A percentile compares a stretch with the other conserved stretches of the same genome.
These are phyloP conservation scores for Sardinella longiceps DNA, from an alignment of 2,797 vertebrate species.

Conservation along the genomic window DNA sequence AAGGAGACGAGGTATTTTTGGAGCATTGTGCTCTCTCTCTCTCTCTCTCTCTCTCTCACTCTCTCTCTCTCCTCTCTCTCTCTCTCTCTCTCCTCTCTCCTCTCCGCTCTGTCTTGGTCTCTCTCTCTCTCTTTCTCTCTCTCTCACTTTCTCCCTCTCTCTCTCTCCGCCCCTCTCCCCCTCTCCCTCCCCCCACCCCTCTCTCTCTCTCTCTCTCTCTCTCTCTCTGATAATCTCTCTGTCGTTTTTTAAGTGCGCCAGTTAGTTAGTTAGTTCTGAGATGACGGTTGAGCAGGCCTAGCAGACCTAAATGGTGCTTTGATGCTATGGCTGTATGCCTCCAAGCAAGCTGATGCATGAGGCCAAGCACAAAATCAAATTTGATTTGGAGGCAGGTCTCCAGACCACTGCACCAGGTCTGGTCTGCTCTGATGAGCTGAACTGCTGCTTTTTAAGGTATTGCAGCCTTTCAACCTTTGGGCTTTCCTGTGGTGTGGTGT, in stretches of 20 bases:
- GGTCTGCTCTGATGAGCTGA: too few relatives aligned
- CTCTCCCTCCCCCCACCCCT: neutral
- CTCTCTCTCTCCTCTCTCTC: neutral
- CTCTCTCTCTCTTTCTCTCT: neutral
- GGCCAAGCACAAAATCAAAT: conserved; percentile 10
- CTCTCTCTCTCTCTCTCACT: neutral
- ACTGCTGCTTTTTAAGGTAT: conserved; percentile 22
- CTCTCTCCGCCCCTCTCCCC: too few relatives aligned
- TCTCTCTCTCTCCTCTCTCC: neutral
- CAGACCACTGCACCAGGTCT: neutral
- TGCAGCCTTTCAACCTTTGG: neutral
- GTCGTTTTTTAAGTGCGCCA: neutral
- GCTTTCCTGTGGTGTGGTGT: neutral
- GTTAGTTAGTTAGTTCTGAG: neutral
- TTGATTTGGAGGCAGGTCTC: neutral
- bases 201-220: too few relatives aligned
- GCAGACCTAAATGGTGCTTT: neutral
- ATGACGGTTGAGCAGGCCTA: neutral
- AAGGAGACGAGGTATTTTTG: neutral
- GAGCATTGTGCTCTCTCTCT: neutral
- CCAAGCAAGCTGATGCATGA: neutral
- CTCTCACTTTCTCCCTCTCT: too few relatives aligned
- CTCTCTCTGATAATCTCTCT: neutral
- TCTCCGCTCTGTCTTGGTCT: conserved; percentile 14
- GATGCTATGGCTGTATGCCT: neutral